These are phyloP conservation scores for Bombus difficillimus DNA, from an alignment of 1,140 invertebrate species.

Conservation along the genomic window DNA sequence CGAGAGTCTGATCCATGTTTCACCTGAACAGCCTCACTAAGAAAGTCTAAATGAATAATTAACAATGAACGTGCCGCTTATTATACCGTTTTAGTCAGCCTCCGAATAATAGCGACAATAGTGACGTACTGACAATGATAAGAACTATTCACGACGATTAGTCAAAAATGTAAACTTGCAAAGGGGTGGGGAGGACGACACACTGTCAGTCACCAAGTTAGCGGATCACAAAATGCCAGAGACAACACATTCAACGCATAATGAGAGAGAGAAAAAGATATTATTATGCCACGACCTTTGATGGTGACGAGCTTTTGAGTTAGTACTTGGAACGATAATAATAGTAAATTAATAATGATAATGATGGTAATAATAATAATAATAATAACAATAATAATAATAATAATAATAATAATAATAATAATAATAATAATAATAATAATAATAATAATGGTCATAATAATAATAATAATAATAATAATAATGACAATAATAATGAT, in stretches of 20 bases:
- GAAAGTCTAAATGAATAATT: background rate
- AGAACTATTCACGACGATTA: constrained; percentile 21
- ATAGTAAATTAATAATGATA: background rate
- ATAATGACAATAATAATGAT: too few species aligned
- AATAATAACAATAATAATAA: background rate
- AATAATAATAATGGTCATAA: too few species aligned
- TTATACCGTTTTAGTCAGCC: background rate
- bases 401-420: background rate
- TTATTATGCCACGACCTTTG: constrained; percentile 29
- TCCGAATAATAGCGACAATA: constrained; percentile 14
- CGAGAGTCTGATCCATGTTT: background rate
- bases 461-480: too few species aligned
- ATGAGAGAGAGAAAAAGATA: constrained; percentile 54
- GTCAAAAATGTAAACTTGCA: constrained; percentile 36
- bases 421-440: background rate
- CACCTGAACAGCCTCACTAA: background rate
- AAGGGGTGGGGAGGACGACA: constrained; percentile 32
- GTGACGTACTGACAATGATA: constrained; percentile 8
- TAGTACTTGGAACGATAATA: constrained; percentile 25
- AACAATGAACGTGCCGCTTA: constrained; percentile 8
- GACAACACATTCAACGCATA: constrained; percentile 75
- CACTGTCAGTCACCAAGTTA: constrained; percentile 77
- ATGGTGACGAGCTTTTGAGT: constrained; percentile 39
- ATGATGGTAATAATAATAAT: background rate
- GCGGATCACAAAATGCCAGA: constrained; percentile 74